Evolutionary conservation across 2,888 invertebrate species (phyloP).

Genomic region (Steinernema hermaphroditum): DNA sequence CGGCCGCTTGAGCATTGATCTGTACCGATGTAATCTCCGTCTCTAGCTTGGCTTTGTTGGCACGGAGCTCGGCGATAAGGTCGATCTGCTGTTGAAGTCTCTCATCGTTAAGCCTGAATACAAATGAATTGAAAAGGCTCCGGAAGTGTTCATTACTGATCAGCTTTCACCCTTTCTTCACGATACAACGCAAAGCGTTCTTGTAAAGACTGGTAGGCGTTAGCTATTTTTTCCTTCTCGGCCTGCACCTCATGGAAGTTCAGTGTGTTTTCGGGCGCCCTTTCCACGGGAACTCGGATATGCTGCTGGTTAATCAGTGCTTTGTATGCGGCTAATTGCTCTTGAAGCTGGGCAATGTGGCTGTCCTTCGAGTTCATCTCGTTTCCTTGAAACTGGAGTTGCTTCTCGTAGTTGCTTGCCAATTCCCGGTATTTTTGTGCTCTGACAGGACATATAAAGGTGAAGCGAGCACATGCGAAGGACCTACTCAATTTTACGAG

Average conservation of each 20-base stretch:
- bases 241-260: background rate
- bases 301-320: background rate
- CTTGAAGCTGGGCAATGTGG: constrained; percentile 4
- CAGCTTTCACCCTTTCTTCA: background rate
- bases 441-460: no score
- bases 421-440: constrained; percentile 4
- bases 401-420: background rate
- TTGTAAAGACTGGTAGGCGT: background rate
- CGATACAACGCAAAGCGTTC: constrained; percentile 2
- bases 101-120: background rate
- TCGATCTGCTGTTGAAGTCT: background rate
- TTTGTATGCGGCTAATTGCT: background rate
- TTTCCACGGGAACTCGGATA: background rate
- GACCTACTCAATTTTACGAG: background rate
- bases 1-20: background rate
- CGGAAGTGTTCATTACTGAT: background rate
- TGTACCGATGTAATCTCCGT: background rate
- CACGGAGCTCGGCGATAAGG: background rate
- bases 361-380: background rate
- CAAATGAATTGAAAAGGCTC: no score
- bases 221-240: background rate
- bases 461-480: no score
- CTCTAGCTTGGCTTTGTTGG: background rate
- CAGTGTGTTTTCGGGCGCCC: background rate
- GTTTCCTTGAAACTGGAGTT: background rate